Conservation (phyloP, 2,888 invertebrate genomes). For the Cerastis leucographa region DNA sequence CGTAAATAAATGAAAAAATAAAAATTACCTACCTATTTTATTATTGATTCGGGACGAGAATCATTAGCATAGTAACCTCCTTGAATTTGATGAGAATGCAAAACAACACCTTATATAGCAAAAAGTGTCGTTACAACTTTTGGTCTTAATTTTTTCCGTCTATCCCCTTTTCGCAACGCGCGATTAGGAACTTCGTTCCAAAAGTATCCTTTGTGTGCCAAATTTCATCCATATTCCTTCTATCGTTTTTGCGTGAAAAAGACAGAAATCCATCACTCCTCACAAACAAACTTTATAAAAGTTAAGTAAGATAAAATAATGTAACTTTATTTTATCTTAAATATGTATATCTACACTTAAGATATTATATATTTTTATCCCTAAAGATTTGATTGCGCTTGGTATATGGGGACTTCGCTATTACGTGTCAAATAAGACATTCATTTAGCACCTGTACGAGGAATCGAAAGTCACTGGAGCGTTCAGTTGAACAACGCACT, state of each 20-base stretch:
- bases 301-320: not conserved
- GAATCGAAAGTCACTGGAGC: slow-evolving; percentile 4
- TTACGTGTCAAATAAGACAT: not conserved
- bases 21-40: no score
- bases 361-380: not conserved
- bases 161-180: no score
- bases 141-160: no score
- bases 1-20: no score
- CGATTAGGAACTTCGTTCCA: no score
- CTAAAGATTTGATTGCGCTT: not conserved
- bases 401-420: not conserved
- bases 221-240: not conserved
- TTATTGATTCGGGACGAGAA: no score
- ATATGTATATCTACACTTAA: not conserved
- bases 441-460: not conserved
- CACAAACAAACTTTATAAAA: not conserved
- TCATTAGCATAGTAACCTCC: no score
- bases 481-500: slow-evolving; percentile 27
- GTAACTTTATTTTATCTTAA: no score
- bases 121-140: no score
- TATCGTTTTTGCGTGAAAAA: not conserved
- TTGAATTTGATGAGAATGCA: no score
- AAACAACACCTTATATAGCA: no score
- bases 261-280: not conserved
- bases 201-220: no score